Evolutionary conservation across 2,113 vertebrate genomes (phyloP), one percentile per base, ranked within the genome.

Genomic region (Pseudopipra pipra): DNA sequence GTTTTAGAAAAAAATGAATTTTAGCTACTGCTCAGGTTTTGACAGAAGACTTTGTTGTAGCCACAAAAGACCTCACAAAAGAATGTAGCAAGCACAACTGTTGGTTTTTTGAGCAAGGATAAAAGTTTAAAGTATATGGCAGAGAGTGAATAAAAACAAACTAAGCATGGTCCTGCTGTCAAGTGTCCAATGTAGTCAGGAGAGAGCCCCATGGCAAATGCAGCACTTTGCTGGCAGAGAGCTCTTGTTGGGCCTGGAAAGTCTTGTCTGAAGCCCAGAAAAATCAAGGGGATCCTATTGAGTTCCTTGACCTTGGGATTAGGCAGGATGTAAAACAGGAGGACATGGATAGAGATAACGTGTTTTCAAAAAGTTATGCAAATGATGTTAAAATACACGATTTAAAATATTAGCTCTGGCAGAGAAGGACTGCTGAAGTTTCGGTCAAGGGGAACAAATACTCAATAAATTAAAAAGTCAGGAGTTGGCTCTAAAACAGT

Each of bases 371-470:
- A 90, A 63, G 63, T 74, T 84, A 88, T 80, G 88, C 87, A 96
- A 88, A 95, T 96, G 55, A 72, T 9, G 72, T 44, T 92, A 96
- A 96, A 95, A 73, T 41, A 84, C 8, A 1, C 3, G 0, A 35
- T 61, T 77, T 84, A 84, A 96, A 96, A 96, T 96, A 95, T 94
- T 97, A 90, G 92, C 63, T 93, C 87, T 96, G 95, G 95, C 93
- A 95, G 75, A 12, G 52, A 24, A 66, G 78, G 43, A 2, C 52
- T 67, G 85, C 79, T 96, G 85, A 61, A 88, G 75, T 84, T 93
- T 90, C 9, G 3, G 68, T 91, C 47, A 61, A 77, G 49, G 30
- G 75, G 75, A 92, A 73, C 63, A 93, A 94, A 86, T 54, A 87
- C 27, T 74, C 72, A 71, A 75, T 96, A 86, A 86, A 90, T 92